Conservation (phyloP, 2,888 invertebrate genomes). For the Drosophila histrio region DNA sequence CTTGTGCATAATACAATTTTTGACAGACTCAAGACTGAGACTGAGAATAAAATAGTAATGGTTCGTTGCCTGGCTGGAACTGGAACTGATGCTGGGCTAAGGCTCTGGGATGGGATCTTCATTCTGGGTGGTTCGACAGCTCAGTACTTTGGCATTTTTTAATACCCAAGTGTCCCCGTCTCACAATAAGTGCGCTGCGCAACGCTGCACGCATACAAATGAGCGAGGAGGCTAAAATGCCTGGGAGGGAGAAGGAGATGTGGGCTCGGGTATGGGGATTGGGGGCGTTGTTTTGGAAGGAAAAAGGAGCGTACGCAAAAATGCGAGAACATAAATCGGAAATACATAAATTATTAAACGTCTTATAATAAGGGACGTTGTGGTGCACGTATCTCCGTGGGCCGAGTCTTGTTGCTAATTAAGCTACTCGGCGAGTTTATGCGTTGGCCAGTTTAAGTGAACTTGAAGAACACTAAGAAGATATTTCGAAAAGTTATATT, state of each 20-base stretch:
- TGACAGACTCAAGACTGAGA: conserved; percentile 48
- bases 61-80: conserved; percentile 63
- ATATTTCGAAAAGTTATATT: too few relatives aligned
- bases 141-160: conserved; percentile 70
- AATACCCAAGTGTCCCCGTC: conserved; percentile 75
- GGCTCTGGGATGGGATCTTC: conserved; percentile 21
- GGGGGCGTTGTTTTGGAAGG: conserved; percentile 19
- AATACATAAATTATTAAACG: conserved; percentile 76
- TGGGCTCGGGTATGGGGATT: background rate
- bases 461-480: background rate
- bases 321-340: conserved; percentile 71
- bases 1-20: conserved; percentile 73
- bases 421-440: conserved; percentile 30
- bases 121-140: conserved; percentile 31
- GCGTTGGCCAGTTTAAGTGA: background rate
- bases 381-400: conserved; percentile 27
- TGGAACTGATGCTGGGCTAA: conserved; percentile 4
- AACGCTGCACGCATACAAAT: conserved; percentile 76
- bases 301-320: conserved; percentile 34
- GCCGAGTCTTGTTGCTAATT: conserved; percentile 35
- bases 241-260: background rate
- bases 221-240: conserved; percentile 29
- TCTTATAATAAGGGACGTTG: conserved; percentile 62
- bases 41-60: conserved; percentile 66
- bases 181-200: conserved; percentile 76